These are phyloP conservation scores for Hippocampus comes DNA, from an alignment of 2,113 vertebrate genomes.

Conservation along the genomic window DNA sequence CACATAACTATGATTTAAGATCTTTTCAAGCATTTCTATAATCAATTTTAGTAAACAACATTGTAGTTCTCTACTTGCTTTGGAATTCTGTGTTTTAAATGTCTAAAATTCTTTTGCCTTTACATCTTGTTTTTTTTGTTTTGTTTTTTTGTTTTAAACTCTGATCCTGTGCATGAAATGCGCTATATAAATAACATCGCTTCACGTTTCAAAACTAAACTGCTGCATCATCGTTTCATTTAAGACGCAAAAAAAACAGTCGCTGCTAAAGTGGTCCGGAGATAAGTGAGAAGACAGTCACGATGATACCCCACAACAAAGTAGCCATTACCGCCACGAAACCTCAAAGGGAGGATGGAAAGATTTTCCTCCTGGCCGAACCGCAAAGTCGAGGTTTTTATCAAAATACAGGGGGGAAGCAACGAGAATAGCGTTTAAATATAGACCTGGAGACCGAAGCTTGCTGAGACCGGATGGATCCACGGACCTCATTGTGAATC, in stretches of 20 bases:
- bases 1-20: too few relatives aligned
- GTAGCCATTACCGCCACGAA: neutral
- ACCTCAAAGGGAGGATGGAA: slow-evolving; percentile 5
- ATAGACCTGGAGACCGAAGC: neutral
- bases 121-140: too few relatives aligned
- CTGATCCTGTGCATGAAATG: too few relatives aligned
- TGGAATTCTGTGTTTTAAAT: too few relatives aligned
- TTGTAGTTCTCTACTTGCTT: too few relatives aligned
- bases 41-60: too few relatives aligned
- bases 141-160: too few relatives aligned
- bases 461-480: slow-evolving; percentile 2
- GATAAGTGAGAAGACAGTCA: neutral
- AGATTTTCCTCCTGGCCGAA: neutral
- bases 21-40: too few relatives aligned
- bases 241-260: slow-evolving; percentile 11
- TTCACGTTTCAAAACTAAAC: neutral
- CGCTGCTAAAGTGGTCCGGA: slow-evolving; percentile 1
- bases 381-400: slow-evolving; percentile 5
- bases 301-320: slow-evolving; percentile 1
- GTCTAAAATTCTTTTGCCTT: too few relatives aligned
- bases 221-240: slow-evolving; percentile 31
- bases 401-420: slow-evolving; percentile 4
- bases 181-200: neutral
- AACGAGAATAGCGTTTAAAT: slow-evolving; percentile 5
- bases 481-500: neutral